phyloP scores from a whole-genome alignment of 2,113 vertebrate species.

The Cichladusa arquata region DNA sequence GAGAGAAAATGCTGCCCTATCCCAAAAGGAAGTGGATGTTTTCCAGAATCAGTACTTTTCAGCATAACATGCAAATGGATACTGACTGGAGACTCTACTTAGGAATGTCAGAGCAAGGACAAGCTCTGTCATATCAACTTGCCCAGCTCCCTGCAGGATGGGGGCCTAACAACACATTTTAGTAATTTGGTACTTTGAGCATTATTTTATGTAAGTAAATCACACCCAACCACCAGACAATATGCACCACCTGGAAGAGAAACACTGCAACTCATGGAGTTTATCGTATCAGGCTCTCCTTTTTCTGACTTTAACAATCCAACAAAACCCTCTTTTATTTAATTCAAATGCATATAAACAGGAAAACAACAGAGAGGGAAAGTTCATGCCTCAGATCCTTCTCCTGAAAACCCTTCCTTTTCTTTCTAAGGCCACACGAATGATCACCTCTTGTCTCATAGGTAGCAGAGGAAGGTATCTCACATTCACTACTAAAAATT shows the following conservation, averaged over 20 bases:
- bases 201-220: background rate
- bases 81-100: background rate
- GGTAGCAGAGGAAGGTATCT: background rate
- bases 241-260: background rate
- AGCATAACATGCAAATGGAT: background rate
- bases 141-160: background rate
- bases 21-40: background rate
- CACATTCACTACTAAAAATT: background rate
- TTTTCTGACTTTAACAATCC: background rate
- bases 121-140: background rate
- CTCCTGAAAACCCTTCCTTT: background rate
- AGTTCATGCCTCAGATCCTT: background rate
- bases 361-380: background rate
- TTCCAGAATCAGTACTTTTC: background rate
- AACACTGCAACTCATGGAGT: background rate
- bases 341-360: background rate
- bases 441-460: background rate
- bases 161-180: background rate
- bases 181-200: background rate
- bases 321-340: background rate
- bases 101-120: background rate
- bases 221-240: background rate
- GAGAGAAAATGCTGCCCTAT: background rate
- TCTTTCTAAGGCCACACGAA: background rate
- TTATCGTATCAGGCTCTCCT: background rate